Evolutionary conservation across 2,797 vertebrate genomes (phyloP).

Genomic region (Lutra lutra): DNA sequence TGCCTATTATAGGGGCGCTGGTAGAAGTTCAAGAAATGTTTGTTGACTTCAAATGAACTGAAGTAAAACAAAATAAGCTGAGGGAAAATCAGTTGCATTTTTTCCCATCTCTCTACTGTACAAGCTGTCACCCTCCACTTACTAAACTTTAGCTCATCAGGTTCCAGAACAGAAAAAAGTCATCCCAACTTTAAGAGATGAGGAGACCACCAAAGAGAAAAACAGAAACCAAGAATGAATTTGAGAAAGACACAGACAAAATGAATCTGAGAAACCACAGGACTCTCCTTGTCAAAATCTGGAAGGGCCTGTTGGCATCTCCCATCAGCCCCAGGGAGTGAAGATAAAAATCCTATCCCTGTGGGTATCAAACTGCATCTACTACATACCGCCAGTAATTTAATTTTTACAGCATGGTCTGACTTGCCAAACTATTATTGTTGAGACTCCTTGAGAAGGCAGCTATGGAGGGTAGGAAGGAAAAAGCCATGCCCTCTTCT

Average conservation of each 20-base stretch:
- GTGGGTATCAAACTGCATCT: conserved; percentile 81
- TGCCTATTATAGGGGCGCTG: not conserved
- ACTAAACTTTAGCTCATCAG: not conserved
- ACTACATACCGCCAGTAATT: conserved; percentile 83
- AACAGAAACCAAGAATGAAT: not conserved
- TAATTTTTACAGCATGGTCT: conserved; percentile 81
- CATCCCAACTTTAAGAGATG: conserved; percentile 41
- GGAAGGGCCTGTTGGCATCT: conserved; percentile 58
- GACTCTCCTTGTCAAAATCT: conserved; percentile 24
- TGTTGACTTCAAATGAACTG: not conserved
- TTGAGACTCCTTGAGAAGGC: conserved; percentile 76
- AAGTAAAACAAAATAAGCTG: not conserved
- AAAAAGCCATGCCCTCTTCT: conserved; percentile 29
- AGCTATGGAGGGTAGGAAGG: not conserved
- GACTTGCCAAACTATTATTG: conserved; percentile 83
- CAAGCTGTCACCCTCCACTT: not conserved
- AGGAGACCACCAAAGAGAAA: conserved; percentile 61
- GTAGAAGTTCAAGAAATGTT: not conserved
- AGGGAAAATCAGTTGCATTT: not conserved
- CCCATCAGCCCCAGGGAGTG: conserved; percentile 56
- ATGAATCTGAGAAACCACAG: conserved; percentile 46
- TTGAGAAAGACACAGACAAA: conserved; percentile 55
- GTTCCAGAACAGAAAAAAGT: conserved; percentile 32
- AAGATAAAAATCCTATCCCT: conserved; percentile 84
- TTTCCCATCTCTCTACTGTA: not conserved